phyloP scores from a whole-genome alignment of 2,888 invertebrate genomes.

The Chorisops tibialis region DNA sequence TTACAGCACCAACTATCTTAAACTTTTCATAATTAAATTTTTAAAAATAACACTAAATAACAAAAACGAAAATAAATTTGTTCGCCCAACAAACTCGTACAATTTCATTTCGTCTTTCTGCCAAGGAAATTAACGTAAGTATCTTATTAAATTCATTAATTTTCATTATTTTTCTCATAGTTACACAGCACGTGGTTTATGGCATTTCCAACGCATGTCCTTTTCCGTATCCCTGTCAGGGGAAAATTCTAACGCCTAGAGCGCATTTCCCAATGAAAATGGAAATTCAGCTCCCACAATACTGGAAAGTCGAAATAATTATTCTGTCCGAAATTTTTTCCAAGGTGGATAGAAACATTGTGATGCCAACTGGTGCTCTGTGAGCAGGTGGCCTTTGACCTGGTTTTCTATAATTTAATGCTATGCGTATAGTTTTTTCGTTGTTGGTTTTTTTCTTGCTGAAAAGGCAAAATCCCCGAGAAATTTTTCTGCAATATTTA shows the following conservation, averaged over 20 bases:
- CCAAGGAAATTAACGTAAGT: no score
- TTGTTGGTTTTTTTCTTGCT: neutral
- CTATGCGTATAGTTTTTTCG: no score
- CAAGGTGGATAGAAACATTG: conserved; percentile 2
- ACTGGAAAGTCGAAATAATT: neutral
- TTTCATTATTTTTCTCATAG: no score
- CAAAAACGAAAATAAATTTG: no score
- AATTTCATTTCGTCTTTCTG: no score
- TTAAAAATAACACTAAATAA: no score
- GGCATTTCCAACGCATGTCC: conserved; percentile 18
- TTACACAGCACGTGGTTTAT: conserved; percentile 9
- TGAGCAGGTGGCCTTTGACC: conserved; percentile 22
- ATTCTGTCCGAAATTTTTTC: neutral
- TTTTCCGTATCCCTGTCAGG: neutral
- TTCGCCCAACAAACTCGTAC: no score
- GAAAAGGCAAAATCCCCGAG: neutral
- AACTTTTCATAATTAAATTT: no score
- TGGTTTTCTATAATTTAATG: neutral
- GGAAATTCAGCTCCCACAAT: neutral
- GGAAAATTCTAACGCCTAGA: neutral
- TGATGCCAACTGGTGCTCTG: conserved; percentile 22
- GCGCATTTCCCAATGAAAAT: conserved; percentile 2
- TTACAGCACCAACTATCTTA: no score
- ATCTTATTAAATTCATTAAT: no score
- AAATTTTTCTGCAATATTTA: neutral